Base-by-base conservation (phyloP, 2,888 invertebrate species). In the Busseola fusca region DNA sequence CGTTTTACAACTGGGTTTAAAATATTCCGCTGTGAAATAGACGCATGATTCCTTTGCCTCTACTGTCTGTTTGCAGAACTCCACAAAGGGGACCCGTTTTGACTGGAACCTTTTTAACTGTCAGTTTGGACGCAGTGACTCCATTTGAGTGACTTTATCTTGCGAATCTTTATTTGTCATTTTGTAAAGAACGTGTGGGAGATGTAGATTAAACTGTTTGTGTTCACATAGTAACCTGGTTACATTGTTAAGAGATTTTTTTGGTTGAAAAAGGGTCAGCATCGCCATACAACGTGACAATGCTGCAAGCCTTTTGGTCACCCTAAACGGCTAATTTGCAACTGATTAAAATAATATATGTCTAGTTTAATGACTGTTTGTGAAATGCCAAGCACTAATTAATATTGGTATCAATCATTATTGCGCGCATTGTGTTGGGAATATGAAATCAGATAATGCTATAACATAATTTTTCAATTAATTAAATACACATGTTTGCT, bases 61-160 rank as follows among this genome's bases (percentile, higher is more conserved):
- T 27, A 48, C 48, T 58, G 66, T 63, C 64, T 79, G 64, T 78
- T 80, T 74, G 58, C 48, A 65, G 80, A 70, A 73, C 45, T 52
- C 58, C 65, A 80, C 80, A 80, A 80, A 82, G 70, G 74, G 59
- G 54, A 37, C 30, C 52, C 69, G 50, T 66, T 56, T 54, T 65
- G 75, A 67, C 74, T 34, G 69, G 30, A 65, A 70, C 83, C 80
- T 70, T 80, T 79, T 82, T 74, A 80, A 74, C 58, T 68, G 83
- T 69, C 75, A 80, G 56, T 58, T 74, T 50, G 62, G 70, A 70
- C 80, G 65, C 45, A 21, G 60, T 62, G 67, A 72, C 60, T 62
- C 76, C 66, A 60, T 40, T 40, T 64, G 72, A 69, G 60, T 74
- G 80, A 76, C 83, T 69, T 68, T 81, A 83, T 81, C 81, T 68